phyloP scores from a whole-genome alignment of 2,113 vertebrate species.

The Hylia prasina region DNA sequence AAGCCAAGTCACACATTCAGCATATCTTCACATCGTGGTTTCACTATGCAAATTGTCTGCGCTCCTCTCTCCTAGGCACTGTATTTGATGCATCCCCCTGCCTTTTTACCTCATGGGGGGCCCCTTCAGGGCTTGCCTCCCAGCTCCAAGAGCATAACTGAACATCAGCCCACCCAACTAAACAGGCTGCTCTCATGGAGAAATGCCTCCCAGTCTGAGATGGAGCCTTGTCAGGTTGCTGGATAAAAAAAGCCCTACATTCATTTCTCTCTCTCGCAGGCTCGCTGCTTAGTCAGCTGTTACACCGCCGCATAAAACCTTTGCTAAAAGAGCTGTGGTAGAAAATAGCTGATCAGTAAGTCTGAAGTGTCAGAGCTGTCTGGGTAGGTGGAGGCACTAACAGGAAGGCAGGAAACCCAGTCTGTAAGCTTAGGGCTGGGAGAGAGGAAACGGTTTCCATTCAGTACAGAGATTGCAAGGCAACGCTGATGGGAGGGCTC shows the following conservation, averaged over 20 bases:
- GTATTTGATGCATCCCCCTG: not conserved
- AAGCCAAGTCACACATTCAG: not conserved
- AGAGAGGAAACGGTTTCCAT: constrained; percentile 55
- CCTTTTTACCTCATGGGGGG: not conserved
- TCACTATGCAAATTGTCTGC: not conserved
- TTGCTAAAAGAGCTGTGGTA: constrained; percentile 57
- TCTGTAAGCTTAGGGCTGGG: constrained; percentile 46
- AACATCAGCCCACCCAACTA: not conserved
- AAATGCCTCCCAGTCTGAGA: not conserved
- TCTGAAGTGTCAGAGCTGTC: constrained; percentile 76
- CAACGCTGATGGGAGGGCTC: not conserved
- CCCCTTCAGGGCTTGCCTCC: not conserved
- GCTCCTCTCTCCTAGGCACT: not conserved
- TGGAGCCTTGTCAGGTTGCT: not conserved
- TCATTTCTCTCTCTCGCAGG: not conserved
- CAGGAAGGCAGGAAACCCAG: constrained; percentile 78
- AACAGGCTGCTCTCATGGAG: not conserved
- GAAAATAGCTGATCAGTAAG: constrained; percentile 79
- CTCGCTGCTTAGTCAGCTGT: constrained; percentile 61
- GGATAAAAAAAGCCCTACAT: not conserved
- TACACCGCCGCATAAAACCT: constrained; percentile 5
- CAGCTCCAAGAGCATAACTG: not conserved
- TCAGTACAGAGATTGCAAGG: constrained; percentile 9
- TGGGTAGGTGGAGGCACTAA: constrained; percentile 73
- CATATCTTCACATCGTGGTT: not conserved